Evolutionary conservation across 2,888 invertebrate species (phyloP), one percentile per base, ranked within the genome.

Genomic region (Galeruca laticollis): DNA sequence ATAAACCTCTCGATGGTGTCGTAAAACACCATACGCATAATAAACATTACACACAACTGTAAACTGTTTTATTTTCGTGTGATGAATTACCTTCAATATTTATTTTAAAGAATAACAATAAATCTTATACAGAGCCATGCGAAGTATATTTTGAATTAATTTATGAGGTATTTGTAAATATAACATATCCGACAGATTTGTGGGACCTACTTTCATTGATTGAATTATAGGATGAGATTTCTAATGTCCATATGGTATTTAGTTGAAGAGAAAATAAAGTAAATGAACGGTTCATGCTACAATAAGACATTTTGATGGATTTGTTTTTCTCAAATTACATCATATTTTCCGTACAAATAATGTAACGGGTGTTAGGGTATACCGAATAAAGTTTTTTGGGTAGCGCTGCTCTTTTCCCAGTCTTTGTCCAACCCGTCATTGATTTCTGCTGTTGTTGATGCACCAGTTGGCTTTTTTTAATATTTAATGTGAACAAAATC

Each of bases 1-100:
- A 57, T 57, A 57, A 57, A 57, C 31, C 56, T 57, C 56, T 57
- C 56, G 18, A 57, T 57, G n/a, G 35, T 15, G 21, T 57, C 56
- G 56, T 57, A 57, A 57, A 57, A 33, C 35, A 57, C 35, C 33
- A 18, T 10, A 35, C 21, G 35, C 35, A 57, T 57, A 57, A 57
- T 18, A 57, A 57, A 57, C 56, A 57, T 52, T 13, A 26, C 13
- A 52, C 52, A 52, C 18, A 20, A 10, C 20, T 49, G 49, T 9
- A 54, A 21, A 54, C 56, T 57, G 56, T 57, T 57, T 57, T 57
- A 57, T 35, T 18, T 57, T 57, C 56, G 35, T 13, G 56, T 57
- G 56, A 57, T 57, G 56, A 57, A 57, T 57, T 57, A 57, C 35
- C 33, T 11, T 35, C 21, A 57, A 33, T 57, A 57, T 57, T 57